Evolutionary conservation across 2,888 invertebrate species (phyloP).

Genomic region (Hydraecia micacea): DNA sequence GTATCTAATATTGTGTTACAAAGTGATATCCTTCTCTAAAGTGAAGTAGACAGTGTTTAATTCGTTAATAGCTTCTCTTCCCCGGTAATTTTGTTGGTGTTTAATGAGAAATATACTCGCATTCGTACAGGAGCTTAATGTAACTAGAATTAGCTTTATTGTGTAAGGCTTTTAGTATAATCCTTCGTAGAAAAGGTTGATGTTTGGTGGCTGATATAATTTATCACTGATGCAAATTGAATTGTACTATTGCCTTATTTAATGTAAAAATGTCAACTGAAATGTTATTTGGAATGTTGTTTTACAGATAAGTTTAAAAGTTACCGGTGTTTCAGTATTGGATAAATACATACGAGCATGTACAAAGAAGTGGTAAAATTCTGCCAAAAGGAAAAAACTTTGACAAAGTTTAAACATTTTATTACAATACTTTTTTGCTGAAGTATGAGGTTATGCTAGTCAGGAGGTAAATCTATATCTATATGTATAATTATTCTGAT

Average conservation of each 20-base stretch:
- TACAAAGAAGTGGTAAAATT: not conserved
- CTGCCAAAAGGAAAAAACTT: not conserved
- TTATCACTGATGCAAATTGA: constrained; percentile 40
- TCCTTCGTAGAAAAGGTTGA: constrained; percentile 2
- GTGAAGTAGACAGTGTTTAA: constrained; percentile 21
- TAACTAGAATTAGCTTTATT: constrained; percentile 19
- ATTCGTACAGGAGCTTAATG: constrained; percentile 12
- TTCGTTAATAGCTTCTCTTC: constrained; percentile 27
- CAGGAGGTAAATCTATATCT: not conserved
- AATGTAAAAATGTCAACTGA: not conserved
- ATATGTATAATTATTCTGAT: too few species aligned
- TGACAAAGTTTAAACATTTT: not conserved
- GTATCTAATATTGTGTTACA: constrained; percentile 12
- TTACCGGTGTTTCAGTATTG: not conserved
- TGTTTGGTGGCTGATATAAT: constrained; percentile 11
- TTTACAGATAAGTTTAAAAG: not conserved
- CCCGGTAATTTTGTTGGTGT: constrained; percentile 44
- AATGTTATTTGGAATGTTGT: not conserved
- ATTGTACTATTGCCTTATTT: not conserved
- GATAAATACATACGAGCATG: not conserved
- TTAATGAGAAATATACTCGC: constrained; percentile 23
- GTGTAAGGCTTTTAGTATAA: constrained; percentile 11
- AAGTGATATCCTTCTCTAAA: constrained; percentile 23
- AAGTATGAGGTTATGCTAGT: not conserved
- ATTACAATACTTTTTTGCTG: not conserved